Conservation (phyloP, 2,888 invertebrate genomes). For the Amiota communis region DNA sequence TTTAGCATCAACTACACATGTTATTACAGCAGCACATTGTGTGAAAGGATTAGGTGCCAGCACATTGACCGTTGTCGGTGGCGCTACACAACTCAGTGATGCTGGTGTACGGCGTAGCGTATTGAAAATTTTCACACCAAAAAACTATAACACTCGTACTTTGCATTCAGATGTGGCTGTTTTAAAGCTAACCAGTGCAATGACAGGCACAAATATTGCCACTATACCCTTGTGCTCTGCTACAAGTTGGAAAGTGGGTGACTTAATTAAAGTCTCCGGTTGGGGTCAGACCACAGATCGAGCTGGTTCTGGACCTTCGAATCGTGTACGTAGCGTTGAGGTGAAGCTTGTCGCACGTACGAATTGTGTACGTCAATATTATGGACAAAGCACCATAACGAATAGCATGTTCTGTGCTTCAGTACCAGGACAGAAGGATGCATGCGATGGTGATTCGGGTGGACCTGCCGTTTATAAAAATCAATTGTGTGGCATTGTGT, state of each 20-base stretch:
- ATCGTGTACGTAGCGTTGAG: conserved; percentile 57
- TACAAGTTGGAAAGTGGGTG: conserved; percentile 46
- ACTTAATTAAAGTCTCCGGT: conserved; percentile 61
- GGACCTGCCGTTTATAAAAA: conserved; percentile 66
- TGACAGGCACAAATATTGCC: conserved; percentile 56
- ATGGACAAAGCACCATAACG: conserved; percentile 47
- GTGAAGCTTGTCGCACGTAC: conserved; percentile 54
- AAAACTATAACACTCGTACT: conserved; percentile 50
- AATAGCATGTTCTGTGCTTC: conserved; percentile 68
- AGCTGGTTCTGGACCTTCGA: conserved; percentile 45
- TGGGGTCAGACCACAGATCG: conserved; percentile 62
- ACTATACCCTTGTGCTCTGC: conserved; percentile 58
- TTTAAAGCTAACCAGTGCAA: conserved; percentile 51
- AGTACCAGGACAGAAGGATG: conserved; percentile 57
- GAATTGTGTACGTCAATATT: conserved; percentile 54
- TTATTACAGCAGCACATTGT: conserved; percentile 70
- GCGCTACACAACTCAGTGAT: conserved; percentile 55
- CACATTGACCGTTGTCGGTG: conserved; percentile 56
- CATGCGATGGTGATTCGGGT: conserved; percentile 70
- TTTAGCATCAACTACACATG: conserved; percentile 56
- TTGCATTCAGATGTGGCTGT: conserved; percentile 65
- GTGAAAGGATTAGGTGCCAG: conserved; percentile 50
- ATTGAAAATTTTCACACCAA: conserved; percentile 51
- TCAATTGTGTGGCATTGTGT: conserved; percentile 80
- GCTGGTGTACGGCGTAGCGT: conserved; percentile 51